phyloP scores from a whole-genome alignment of 2,797 vertebrate species.

The Mormyrus proboscirostris region DNA sequence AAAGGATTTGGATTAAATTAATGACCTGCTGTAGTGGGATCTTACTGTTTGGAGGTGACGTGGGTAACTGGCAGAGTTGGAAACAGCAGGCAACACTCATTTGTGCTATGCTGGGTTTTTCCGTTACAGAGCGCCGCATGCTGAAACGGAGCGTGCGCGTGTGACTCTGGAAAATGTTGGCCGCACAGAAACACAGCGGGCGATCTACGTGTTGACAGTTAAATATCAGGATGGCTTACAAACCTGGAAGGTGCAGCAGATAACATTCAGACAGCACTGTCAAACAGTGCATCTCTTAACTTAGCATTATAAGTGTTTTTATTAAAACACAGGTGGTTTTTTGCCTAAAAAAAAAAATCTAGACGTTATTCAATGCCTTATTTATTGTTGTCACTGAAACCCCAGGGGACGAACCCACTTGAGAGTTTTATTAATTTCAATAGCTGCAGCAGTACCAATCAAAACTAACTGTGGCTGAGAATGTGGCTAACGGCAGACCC shows the following conservation, averaged over 20 bases:
- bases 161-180: not conserved
- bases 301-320: not conserved
- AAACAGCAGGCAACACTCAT: not conserved
- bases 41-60: not conserved
- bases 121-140: not conserved
- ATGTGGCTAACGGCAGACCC: not conserved
- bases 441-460: not conserved
- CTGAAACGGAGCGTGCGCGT: not conserved
- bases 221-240: not conserved
- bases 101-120: not conserved
- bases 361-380: not conserved
- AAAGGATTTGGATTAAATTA: not conserved
- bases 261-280: slow-evolving; percentile 15
- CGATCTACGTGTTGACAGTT: slow-evolving; percentile 2
- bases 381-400: not conserved
- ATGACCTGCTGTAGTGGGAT: not conserved
- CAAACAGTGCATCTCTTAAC: not conserved
- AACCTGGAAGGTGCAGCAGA: not conserved
- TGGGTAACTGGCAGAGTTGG: not conserved
- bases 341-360: not conserved
- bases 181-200: not conserved
- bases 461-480: not conserved
- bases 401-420: not conserved
- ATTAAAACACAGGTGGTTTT: not conserved
- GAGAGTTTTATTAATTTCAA: not conserved